Percentiles rank a stretch among this genome's conserved stretches.
Evolutionary conservation across 2,888 invertebrate genomes (phyloP).

Genomic region (Macrophya annulata): DNA sequence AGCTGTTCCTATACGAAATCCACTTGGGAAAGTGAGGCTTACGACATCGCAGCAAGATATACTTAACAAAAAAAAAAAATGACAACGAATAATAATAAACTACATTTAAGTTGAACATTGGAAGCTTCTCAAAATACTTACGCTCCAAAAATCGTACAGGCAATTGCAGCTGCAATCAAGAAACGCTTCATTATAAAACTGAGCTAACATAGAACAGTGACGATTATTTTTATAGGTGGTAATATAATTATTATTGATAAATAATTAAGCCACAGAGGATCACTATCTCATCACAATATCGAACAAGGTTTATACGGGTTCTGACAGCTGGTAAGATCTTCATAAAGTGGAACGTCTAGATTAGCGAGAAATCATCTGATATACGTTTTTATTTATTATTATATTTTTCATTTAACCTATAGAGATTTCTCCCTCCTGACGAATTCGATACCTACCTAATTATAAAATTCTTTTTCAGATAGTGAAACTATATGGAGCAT

Average conservation of each 20-base stretch:
- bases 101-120: neutral
- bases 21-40: conserved; percentile 63
- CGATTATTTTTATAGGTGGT: neutral
- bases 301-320: neutral
- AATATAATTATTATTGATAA: neutral
- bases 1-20: conserved; percentile 68
- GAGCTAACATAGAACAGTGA: neutral
- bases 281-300: neutral
- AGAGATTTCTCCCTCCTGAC: neutral
- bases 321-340: neutral
- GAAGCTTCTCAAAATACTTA: neutral
- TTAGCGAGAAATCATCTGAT: neutral
- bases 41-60: conserved; percentile 29
- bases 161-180: conserved; percentile 82
- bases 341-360: neutral
- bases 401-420: neutral
- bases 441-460: neutral
- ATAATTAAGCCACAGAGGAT: neutral
- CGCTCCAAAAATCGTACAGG: neutral
- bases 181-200: conserved; percentile 70
- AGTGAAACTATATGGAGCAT: too few relatives aligned
- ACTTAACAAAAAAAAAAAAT: neutral
- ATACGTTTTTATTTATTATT: too few relatives aligned
- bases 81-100: neutral
- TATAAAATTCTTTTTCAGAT: too few relatives aligned